A percentile compares a stretch with the other conserved stretches of the same genome.
Conservation (phyloP, 2,113 vertebrate genomes). For the Haliaeetus leucogaster region DNA sequence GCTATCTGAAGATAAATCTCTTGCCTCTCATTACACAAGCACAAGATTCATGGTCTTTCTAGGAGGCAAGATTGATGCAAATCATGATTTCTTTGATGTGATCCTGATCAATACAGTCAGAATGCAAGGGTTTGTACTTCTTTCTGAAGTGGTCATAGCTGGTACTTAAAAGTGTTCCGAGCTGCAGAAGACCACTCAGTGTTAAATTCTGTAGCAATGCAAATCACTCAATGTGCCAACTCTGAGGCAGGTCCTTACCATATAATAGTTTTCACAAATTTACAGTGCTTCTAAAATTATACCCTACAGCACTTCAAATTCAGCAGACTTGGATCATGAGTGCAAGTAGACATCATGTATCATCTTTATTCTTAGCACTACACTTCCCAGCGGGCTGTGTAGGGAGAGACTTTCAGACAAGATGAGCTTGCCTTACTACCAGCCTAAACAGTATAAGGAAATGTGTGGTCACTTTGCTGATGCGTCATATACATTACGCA, state of each 20-base stretch:
- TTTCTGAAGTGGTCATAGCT: neutral
- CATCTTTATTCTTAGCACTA: neutral
- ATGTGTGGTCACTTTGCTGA: neutral
- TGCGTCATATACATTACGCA: neutral
- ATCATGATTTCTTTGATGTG: neutral
- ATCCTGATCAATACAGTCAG: neutral
- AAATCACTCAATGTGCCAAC: neutral
- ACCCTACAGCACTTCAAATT: neutral
- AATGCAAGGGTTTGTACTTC: neutral
- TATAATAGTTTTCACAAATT: neutral
- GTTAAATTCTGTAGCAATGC: neutral
- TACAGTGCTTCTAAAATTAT: neutral
- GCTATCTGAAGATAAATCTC: neutral
- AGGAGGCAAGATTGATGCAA: neutral
- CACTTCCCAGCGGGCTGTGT: neutral
- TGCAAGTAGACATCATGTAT: accelerated
- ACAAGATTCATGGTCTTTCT: neutral
- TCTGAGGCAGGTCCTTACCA: neutral
- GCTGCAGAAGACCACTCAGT: neutral
- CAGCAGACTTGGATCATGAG: neutral
- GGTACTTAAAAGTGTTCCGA: neutral
- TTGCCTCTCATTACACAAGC: neutral
- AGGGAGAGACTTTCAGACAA: neutral
- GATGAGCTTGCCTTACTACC: neutral
- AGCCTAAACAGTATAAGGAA: neutral